These are phyloP conservation scores for Isaurus tuberculatus DNA, from an alignment of 92 coral and sea anemone genomes.

Conservation along the genomic window DNA sequence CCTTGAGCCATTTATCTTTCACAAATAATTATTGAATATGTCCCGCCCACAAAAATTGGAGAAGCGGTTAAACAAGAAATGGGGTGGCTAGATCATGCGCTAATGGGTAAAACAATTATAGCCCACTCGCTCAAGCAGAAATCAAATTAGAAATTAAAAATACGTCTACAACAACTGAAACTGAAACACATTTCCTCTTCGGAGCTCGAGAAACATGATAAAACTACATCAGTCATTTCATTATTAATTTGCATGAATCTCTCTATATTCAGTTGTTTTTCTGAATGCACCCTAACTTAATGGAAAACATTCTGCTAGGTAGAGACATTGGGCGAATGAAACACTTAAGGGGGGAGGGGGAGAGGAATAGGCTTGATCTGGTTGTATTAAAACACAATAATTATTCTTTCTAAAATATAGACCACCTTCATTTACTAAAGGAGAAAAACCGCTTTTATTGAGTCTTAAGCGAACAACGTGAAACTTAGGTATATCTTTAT, in stretches of 20 bases:
- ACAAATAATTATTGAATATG: conserved; percentile 34
- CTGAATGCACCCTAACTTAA: too few species aligned
- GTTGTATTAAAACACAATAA: too few species aligned
- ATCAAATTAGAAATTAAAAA: not conserved
- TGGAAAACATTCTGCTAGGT: too few species aligned
- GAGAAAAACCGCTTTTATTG: not conserved
- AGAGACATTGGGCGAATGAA: too few species aligned
- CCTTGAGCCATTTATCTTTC: conserved; percentile 17
- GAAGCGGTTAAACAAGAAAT: conserved; percentile 29
- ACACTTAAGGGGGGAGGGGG: not conserved
- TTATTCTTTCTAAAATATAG: too few species aligned
- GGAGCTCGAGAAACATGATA: not conserved
- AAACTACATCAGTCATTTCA: not conserved
- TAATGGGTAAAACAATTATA: conserved; percentile 26
- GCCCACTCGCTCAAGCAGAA: conserved; percentile 14
- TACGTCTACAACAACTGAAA: not conserved
- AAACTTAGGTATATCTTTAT: not conserved
- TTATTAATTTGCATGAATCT: too few species aligned
- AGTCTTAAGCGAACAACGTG: not conserved
- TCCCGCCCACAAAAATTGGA: conserved; percentile 40
- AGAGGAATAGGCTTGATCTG: not conserved
- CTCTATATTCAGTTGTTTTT: too few species aligned
- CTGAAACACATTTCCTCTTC: conserved; percentile 16
- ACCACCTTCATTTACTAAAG: too few species aligned
- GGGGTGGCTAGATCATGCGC: not conserved